Evolutionary conservation across 2,797 vertebrate species (phyloP).

Genomic region (Numenius phaeopus): DNA sequence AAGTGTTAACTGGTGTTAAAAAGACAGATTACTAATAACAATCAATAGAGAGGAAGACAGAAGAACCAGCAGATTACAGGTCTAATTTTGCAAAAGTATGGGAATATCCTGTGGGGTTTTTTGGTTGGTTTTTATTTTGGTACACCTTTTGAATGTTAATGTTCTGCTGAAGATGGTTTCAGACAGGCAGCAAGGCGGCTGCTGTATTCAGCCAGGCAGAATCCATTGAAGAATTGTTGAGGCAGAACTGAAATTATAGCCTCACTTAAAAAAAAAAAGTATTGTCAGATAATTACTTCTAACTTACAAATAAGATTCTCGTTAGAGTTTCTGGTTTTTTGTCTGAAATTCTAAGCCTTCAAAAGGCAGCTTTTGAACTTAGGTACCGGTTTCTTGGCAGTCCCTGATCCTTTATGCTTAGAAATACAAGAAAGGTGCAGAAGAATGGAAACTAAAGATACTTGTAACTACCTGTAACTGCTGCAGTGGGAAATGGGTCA

Average conservation of each 20-base stretch:
- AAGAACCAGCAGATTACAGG: background rate
- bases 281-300: constrained; percentile 35
- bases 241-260: constrained; percentile 61
- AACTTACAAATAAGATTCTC: constrained; percentile 10
- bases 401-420: background rate
- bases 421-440: background rate
- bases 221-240: constrained; percentile 62
- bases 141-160: constrained; percentile 64
- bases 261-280: background rate
- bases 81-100: constrained; percentile 49
- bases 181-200: constrained; percentile 27
- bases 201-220: constrained; percentile 56
- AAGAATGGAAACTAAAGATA: constrained; percentile 56
- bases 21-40: constrained; percentile 1
- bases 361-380: constrained; percentile 25
- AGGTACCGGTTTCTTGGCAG: background rate
- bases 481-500: constrained; percentile 72
- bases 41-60: background rate
- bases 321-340: background rate
- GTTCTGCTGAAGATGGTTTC: constrained; percentile 61
- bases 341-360: constrained; percentile 39
- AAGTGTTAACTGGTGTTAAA: constrained; percentile 12
- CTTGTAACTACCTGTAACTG: constrained; percentile 59
- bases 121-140: background rate
- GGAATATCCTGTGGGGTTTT: constrained; percentile 8